Evolutionary conservation across 2,797 vertebrate genomes (phyloP).

Genomic region (Toxotes lorentzi): DNA sequence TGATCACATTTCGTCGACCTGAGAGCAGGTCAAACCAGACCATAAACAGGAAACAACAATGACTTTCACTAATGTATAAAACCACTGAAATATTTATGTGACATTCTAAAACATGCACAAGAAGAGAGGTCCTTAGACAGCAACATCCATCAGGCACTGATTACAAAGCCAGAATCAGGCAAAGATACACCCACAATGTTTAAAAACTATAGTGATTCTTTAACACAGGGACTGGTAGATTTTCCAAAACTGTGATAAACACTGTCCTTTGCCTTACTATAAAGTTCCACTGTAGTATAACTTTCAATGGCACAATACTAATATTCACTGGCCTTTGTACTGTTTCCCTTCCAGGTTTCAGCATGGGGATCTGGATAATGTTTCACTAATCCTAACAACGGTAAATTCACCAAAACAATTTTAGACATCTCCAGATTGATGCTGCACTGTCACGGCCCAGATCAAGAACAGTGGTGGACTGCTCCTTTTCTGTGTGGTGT

Average conservation of each 20-base stretch:
- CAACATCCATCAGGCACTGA: neutral
- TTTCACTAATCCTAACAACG: slow-evolving; percentile 66
- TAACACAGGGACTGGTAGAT: neutral
- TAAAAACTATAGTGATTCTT: neutral
- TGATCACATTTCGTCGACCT: neutral
- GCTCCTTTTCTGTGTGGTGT: slow-evolving; percentile 35
- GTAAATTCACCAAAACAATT: slow-evolving; percentile 55
- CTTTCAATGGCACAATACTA: neutral
- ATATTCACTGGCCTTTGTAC: slow-evolving; percentile 23
- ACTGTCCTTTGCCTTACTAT: neutral
- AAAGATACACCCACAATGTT: neutral
- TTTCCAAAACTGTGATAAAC: neutral
- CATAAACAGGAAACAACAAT: neutral
- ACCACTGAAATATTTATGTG: neutral
- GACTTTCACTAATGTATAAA: neutral
- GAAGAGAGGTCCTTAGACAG: neutral
- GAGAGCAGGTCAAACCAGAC: neutral
- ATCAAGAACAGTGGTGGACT: slow-evolving; percentile 44
- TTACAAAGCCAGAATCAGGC: neutral
- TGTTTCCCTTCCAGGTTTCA: slow-evolving; percentile 60
- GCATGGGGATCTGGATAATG: slow-evolving; percentile 60
- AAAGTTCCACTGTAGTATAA: neutral
- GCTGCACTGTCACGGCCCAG: slow-evolving; percentile 23
- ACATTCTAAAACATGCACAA: neutral
- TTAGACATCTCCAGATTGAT: slow-evolving; percentile 55